Percentiles rank a stretch among this genome's conserved stretches.
Evolutionary conservation across 2,797 vertebrate genomes (phyloP).

Genomic region (Pampus argenteus): DNA sequence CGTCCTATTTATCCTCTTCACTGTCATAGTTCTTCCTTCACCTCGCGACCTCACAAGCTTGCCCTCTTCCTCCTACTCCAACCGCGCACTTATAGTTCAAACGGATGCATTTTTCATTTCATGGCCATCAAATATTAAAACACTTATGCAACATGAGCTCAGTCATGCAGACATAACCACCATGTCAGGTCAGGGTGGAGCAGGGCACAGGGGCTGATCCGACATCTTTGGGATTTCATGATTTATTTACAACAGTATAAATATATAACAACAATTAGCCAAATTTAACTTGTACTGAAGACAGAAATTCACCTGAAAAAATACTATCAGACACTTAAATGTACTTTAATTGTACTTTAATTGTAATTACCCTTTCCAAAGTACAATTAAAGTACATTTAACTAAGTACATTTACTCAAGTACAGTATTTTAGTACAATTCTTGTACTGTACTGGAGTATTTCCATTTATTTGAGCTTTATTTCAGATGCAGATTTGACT

Average conservation of each 20-base stretch:
- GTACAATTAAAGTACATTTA: too few relatives aligned
- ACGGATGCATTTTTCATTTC: conserved; percentile 81
- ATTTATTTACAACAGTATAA: conserved; percentile 51
- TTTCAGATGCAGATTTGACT: too few relatives aligned
- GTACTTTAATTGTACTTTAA: not conserved
- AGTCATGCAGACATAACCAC: conserved; percentile 64
- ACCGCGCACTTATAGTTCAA: conserved; percentile 73
- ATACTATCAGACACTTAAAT: not conserved
- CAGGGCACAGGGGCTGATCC: conserved; percentile 61
- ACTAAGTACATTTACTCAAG: too few relatives aligned
- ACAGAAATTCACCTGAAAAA: conserved; percentile 11
- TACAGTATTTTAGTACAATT: too few relatives aligned
- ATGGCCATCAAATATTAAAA: conserved; percentile 82
- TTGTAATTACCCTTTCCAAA: not conserved
- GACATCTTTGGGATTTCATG: conserved; percentile 45
- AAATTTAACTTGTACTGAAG: conserved; percentile 21
- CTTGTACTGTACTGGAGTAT: too few relatives aligned
- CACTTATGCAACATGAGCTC: conserved; percentile 81
- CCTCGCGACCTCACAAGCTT: conserved; percentile 56
- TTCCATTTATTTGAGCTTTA: too few relatives aligned
- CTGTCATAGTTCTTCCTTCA: conserved; percentile 47
- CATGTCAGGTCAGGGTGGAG: conserved; percentile 66
- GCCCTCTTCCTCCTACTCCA: conserved; percentile 49
- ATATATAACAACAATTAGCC: conserved; percentile 35
- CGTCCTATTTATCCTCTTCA: too few relatives aligned